Evolutionary conservation across 2,113 vertebrate species (phyloP).

Genomic region (Hydrochoerus hydrochaeris): DNA sequence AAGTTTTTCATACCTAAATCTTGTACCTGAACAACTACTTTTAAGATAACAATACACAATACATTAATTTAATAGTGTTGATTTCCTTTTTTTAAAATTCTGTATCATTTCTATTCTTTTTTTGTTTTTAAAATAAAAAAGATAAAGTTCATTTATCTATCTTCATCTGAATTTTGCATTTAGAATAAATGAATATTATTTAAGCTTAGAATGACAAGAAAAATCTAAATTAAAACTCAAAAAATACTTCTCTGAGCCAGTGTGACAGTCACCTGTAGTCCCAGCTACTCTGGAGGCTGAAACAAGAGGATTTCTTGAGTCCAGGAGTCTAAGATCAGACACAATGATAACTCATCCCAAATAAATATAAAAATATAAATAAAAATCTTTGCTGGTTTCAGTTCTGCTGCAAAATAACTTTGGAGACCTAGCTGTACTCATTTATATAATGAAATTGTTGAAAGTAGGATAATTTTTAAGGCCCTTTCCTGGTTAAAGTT

Average conservation of each 20-base stretch:
- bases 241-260: neutral
- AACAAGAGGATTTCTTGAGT: neutral
- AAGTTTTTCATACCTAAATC: too few species aligned
- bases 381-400: neutral
- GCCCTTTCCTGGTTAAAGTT: neutral
- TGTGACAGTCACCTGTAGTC: neutral
- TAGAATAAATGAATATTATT: neutral
- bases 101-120: too few species aligned
- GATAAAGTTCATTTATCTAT: slow-evolving; percentile 30
- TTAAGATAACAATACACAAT: too few species aligned
- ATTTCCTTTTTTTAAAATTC: too few species aligned
- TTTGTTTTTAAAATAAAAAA: too few species aligned
- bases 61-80: too few species aligned
- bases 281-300: neutral
- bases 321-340: neutral
- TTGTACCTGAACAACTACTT: too few species aligned
- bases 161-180: slow-evolving; percentile 30
- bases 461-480: slow-evolving; percentile 26
- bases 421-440: neutral
- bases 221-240: slow-evolving; percentile 51
- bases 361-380: neutral
- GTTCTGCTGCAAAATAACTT: neutral
- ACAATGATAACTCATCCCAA: neutral
- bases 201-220: slow-evolving; percentile 6
- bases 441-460: slow-evolving; percentile 13